Percentiles rank a stretch among this genome's conserved stretches.
These are phyloP conservation scores for Teleopsis dalmanni DNA, from an alignment of 1,140 invertebrate genomes.

Conservation along the genomic window DNA sequence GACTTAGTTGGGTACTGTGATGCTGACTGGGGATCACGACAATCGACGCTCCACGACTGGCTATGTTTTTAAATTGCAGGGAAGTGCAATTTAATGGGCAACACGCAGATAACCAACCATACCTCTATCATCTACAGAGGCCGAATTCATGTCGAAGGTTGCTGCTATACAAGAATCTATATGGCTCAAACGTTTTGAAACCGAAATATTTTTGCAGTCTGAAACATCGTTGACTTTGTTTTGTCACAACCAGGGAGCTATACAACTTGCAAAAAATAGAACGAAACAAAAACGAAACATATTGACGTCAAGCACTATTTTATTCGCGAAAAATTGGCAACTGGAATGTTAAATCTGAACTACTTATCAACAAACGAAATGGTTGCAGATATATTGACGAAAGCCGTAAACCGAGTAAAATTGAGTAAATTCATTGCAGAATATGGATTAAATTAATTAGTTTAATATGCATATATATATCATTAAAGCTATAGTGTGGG, in stretches of 20 bases:
- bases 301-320: conserved; percentile 21
- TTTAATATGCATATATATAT: no score
- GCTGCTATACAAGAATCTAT: conserved; percentile 17
- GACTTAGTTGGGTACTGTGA: conserved; percentile 13
- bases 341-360: conserved; percentile 8
- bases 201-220: background rate
- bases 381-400: background rate
- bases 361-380: conserved; percentile 9
- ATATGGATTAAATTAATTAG: no score
- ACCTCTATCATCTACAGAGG: conserved; percentile 31
- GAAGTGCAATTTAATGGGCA: conserved; percentile 24
- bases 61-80: conserved; percentile 23
- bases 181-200: conserved; percentile 1
- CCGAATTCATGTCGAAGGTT: conserved; percentile 33
- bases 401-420: conserved; percentile 1
- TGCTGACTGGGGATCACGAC: conserved; percentile 17
- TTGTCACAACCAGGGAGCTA: conserved; percentile 21
- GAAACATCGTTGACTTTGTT: background rate
- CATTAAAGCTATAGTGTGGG: no score
- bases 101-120: conserved; percentile 30
- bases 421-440: background rate
- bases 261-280: conserved; percentile 15
- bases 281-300: conserved; percentile 18
- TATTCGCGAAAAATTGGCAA: conserved; percentile 12
- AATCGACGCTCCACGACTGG: conserved; percentile 32